phyloP scores from a whole-genome alignment of 2,113 vertebrate genomes.

The Calyptommatus sinebrachiatus region DNA sequence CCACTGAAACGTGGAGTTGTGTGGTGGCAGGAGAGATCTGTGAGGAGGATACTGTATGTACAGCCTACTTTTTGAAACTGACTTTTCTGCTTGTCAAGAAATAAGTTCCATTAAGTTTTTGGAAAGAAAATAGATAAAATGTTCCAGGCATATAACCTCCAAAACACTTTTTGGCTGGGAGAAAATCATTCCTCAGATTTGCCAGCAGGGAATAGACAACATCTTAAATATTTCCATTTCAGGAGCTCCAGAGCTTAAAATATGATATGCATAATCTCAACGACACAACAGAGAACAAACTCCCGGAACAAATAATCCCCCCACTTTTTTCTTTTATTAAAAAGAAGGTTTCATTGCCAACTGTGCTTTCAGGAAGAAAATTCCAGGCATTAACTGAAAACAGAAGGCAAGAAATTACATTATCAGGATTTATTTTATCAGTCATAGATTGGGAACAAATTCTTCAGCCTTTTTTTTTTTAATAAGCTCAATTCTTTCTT shows the following conservation, averaged over 20 bases:
- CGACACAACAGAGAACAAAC: slow-evolving; percentile 37
- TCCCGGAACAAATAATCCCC: slow-evolving; percentile 35
- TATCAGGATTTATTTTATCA: background rate
- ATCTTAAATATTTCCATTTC: slow-evolving; percentile 29
- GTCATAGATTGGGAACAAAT: background rate
- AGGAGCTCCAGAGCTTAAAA: slow-evolving; percentile 25
- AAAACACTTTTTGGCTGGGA: background rate
- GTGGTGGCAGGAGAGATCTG: no score
- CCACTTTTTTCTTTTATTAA: slow-evolving; percentile 21
- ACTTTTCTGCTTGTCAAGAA: no score
- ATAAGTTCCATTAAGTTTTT: no score
- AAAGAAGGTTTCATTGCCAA: slow-evolving; percentile 2
- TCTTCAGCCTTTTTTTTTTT: background rate
- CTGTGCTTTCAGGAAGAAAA: background rate
- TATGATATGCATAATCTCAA: slow-evolving; percentile 34
- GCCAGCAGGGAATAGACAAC: slow-evolving; percentile 23
- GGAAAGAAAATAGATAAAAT: background rate
- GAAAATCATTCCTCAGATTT: slow-evolving; percentile 21
- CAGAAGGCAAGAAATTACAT: background rate
- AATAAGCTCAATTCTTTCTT: background rate
- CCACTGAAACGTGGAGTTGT: no score
- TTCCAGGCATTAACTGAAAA: background rate
- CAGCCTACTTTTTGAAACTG: no score
- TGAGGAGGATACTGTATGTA: no score
- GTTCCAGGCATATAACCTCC: background rate